Conservation (phyloP, 2,888 invertebrate species). For the Sphaerophoria taeniata region DNA sequence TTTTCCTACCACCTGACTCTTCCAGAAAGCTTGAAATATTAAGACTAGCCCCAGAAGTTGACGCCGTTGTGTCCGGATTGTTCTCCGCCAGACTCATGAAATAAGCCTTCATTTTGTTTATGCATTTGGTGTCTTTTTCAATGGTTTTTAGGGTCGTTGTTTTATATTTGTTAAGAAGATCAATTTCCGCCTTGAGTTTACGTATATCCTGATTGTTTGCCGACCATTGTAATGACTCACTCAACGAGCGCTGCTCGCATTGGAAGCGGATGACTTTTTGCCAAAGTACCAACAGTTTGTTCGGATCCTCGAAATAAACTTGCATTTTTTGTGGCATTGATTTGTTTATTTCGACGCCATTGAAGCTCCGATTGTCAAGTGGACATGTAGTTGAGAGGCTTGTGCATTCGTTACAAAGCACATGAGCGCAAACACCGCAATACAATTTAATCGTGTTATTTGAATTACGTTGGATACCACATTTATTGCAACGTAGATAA, state of each 20-base stretch:
- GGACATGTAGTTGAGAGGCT: constrained; percentile 39
- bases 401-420: constrained; percentile 45
- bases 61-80: background rate
- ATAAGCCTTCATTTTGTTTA: constrained; percentile 52
- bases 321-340: constrained; percentile 50
- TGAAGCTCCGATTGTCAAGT: constrained; percentile 44
- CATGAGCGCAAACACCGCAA: constrained; percentile 52
- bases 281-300: constrained; percentile 36
- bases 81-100: background rate
- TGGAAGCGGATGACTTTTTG: constrained; percentile 58
- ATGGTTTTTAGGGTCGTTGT: background rate
- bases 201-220: constrained; percentile 9
- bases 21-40: constrained; percentile 33
- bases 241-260: constrained; percentile 38
- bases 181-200: constrained; percentile 36
- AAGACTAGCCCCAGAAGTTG: constrained; percentile 22
- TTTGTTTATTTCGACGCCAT: constrained; percentile 21
- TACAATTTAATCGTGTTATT: constrained; percentile 6
- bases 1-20: constrained; percentile 66
- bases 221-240: background rate
- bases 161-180: constrained; percentile 26
- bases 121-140: constrained; percentile 38
- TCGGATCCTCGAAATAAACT: constrained; percentile 42
- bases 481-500: constrained; percentile 68
- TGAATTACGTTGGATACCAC: constrained; percentile 22